These are phyloP conservation scores for Mustela erminea DNA, from an alignment of 2,797 vertebrate genomes.

Conservation along the genomic window DNA sequence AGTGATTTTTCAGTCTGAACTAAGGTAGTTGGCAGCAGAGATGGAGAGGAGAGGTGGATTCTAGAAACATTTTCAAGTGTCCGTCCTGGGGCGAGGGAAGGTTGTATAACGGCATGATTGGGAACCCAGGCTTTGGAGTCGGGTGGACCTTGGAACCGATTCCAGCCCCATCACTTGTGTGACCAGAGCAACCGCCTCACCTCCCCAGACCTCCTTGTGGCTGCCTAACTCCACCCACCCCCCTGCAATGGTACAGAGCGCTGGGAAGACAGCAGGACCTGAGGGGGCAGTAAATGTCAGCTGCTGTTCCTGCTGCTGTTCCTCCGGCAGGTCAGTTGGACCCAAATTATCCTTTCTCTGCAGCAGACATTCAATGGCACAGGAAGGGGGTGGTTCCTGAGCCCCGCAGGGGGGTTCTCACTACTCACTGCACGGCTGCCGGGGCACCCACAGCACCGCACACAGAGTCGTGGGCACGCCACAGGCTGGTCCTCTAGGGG, in stretches of 20 bases:
- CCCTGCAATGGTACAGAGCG: accelerated
- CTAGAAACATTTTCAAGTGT: not conserved
- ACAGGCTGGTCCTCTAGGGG: not conserved
- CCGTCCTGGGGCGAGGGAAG: not conserved
- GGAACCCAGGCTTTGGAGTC: not conserved
- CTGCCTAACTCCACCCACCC: accelerated
- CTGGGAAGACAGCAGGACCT: too few species aligned
- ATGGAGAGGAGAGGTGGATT: not conserved
- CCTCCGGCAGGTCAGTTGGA: too few species aligned
- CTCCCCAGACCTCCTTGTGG: not conserved
- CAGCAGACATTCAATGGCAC: not conserved
- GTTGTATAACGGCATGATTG: not conserved
- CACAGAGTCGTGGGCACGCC: not conserved
- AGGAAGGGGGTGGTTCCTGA: not conserved
- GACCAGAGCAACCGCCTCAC: not conserved
- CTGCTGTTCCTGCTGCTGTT: not conserved
- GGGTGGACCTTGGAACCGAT: not conserved
- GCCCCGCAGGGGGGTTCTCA: not conserved
- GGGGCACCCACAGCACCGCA: accelerated
- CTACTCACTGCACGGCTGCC: not conserved
- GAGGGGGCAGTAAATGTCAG: not conserved
- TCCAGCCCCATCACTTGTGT: not conserved
- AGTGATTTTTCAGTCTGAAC: not conserved
- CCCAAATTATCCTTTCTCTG: not conserved
- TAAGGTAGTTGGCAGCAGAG: not conserved